Evolutionary conservation across 2,888 invertebrate species (phyloP).

Genomic region (Zhengitettix transpicula): DNA sequence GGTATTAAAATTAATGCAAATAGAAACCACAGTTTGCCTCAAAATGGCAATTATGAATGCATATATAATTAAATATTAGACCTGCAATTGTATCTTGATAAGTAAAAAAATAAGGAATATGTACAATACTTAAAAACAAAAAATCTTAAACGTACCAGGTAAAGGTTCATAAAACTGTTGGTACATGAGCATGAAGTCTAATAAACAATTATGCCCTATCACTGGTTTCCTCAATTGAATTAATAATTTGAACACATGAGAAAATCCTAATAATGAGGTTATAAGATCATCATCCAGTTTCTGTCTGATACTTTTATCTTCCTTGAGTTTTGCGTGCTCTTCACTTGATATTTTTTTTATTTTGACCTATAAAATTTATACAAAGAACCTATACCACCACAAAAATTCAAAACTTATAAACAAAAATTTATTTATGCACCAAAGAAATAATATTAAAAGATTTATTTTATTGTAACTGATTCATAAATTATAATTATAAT

Average conservation of each 20-base stretch:
- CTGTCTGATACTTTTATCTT: neutral
- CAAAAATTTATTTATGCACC: too few species aligned
- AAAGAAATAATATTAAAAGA: too few species aligned
- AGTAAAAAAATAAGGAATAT: constrained; percentile 12
- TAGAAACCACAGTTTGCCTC: neutral
- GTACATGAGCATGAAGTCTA: constrained; percentile 52
- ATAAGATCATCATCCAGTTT: constrained; percentile 33
- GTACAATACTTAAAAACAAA: neutral
- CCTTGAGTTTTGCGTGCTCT: constrained; percentile 17
- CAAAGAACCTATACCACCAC: neutral
- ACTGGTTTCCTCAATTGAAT: constrained; percentile 45
- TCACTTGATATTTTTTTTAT: neutral
- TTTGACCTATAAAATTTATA: neutral
- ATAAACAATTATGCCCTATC: constrained; percentile 56
- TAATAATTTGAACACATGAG: constrained; percentile 45
- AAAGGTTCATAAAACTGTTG: constrained; percentile 54
- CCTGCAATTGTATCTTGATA: neutral
- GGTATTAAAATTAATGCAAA: neutral
- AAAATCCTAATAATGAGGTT: constrained; percentile 42
- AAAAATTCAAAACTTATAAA: too few species aligned
- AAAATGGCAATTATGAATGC: neutral
- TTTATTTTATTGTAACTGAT: too few species aligned
- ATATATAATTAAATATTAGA: neutral
- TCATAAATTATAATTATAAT: too few species aligned
- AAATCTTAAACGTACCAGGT: constrained; percentile 31